phyloP scores from a whole-genome alignment of 92 coral and sea anemone species.

The Meandrina meandrites region DNA sequence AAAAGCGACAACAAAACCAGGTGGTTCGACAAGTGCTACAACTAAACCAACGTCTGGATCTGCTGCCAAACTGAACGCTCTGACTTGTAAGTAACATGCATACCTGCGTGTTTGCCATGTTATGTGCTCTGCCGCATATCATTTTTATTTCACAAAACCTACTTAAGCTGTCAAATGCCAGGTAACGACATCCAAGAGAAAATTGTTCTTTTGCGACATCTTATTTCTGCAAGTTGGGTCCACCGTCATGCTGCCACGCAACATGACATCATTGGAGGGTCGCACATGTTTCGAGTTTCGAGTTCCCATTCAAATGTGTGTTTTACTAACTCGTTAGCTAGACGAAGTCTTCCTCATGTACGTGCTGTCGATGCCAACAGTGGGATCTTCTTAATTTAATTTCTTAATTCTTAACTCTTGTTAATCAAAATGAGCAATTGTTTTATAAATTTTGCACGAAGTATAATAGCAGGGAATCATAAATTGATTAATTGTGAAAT shows the following conservation, averaged over 20 bases:
- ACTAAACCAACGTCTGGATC: not conserved
- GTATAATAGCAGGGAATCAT: not conserved
- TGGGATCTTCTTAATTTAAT: not conserved
- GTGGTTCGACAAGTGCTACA: constrained; percentile 6
- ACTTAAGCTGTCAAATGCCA: no score
- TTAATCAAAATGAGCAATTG: no score
- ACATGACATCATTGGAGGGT: not conserved
- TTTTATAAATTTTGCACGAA: not conserved
- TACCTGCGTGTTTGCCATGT: not conserved
- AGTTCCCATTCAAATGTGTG: no score
- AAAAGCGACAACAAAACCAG: constrained; percentile 26
- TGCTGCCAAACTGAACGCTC: constrained; percentile 26
- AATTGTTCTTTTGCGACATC: no score
- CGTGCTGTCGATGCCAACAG: not conserved
- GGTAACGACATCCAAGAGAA: no score
- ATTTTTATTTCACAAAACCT: no score
- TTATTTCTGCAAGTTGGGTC: no score
- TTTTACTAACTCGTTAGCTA: no score
- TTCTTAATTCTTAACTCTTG: not conserved
- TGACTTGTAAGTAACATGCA: constrained; percentile 21
- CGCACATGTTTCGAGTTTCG: no score
- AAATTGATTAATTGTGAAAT: not conserved
- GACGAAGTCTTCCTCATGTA: not conserved
- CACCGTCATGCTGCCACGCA: no score
- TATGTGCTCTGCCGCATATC: not conserved